A percentile compares a stretch with the other conserved stretches of the same genome.
Conservation (phyloP, 2,797 vertebrate species). For the Knipowitschia caucasica region DNA sequence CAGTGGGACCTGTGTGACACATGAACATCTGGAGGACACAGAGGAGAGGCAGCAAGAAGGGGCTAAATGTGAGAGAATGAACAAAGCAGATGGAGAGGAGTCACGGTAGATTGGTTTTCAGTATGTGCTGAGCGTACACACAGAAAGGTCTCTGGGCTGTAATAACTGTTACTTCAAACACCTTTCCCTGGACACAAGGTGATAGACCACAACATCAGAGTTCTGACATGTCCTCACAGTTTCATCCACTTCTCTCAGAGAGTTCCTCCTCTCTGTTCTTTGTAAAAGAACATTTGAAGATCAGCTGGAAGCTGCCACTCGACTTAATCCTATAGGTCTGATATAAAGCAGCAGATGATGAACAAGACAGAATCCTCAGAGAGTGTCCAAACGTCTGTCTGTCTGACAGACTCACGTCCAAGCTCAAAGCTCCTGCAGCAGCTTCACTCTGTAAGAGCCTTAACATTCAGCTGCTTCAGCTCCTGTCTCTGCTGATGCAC, state of each 20-base stretch:
- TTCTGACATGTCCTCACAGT: background rate
- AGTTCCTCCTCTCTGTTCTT: background rate
- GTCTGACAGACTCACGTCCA: background rate
- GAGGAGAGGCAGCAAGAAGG: background rate
- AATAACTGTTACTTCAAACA: background rate
- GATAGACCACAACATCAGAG: background rate
- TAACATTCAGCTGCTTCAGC: constrained; percentile 34
- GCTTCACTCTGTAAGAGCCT: constrained; percentile 16
- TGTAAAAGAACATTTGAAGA: background rate
- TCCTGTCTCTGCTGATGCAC: constrained; percentile 29
- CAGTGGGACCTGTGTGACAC: background rate
- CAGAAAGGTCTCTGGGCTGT: background rate
- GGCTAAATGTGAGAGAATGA: background rate
- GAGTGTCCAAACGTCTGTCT: background rate
- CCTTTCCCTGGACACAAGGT: background rate
- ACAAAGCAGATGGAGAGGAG: background rate
- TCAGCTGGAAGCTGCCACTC: background rate
- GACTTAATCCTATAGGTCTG: background rate
- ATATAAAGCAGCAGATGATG: background rate
- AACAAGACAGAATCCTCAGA: background rate
- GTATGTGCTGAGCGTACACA: background rate
- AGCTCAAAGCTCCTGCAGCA: background rate
- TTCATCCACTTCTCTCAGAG: background rate
- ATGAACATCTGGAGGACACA: background rate
- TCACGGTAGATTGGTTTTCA: background rate